These are phyloP conservation scores for Falcunculus frontatus DNA, from an alignment of 2,113 vertebrate species.

Conservation along the genomic window DNA sequence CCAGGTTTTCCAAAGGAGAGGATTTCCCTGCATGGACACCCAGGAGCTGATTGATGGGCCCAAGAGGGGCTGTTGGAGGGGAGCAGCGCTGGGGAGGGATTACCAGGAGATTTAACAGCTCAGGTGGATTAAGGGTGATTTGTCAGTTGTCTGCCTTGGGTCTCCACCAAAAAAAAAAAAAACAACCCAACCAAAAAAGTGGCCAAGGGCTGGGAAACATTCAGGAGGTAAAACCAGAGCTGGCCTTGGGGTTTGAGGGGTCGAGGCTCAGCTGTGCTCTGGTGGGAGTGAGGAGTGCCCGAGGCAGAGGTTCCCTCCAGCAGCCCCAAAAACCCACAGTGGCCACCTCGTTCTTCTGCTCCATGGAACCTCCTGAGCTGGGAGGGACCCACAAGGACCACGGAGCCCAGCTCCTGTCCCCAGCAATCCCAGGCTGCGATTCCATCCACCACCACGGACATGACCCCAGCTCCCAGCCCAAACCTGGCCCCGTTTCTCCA, in stretches of 20 bases:
- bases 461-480: not conserved
- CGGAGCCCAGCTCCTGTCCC: accelerated
- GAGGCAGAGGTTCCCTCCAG: not conserved
- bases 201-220: not conserved
- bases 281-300: not conserved
- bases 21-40: not conserved
- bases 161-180: not conserved
- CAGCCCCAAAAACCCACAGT: accelerated
- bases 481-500: accelerated
- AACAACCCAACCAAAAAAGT: no score
- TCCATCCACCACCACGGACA: accelerated
- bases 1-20: not conserved
- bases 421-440: accelerated
- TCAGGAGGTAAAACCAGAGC: accelerated
- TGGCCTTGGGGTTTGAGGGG: not conserved
- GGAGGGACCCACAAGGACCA: accelerated
- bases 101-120: not conserved
- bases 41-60: constrained; percentile 2
- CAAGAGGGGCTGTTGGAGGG: not conserved
- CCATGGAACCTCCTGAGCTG: accelerated
- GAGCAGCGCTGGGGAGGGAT: not conserved
- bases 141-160: not conserved
- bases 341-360: not conserved
- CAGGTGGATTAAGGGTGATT: constrained; percentile 20
- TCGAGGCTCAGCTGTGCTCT: accelerated